Evolutionary conservation across 1,140 invertebrate genomes (phyloP).

Genomic region (Parapsyche elsis): DNA sequence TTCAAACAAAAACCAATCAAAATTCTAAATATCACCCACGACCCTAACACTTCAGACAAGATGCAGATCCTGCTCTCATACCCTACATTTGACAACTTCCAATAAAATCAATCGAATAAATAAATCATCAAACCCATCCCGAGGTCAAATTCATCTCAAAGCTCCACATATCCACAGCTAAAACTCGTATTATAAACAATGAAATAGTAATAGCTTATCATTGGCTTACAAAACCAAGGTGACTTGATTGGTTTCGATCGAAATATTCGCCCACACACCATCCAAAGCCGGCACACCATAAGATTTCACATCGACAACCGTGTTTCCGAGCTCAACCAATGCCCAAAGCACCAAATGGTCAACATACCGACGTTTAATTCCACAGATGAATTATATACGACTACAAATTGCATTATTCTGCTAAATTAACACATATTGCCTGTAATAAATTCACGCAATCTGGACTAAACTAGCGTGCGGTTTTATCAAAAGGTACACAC

Average conservation of each 20-base stretch:
- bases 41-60: not conserved
- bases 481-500: not conserved
- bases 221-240: slow-evolving; percentile 30
- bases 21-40: too few relatives aligned
- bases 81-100: too few relatives aligned
- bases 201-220: slow-evolving; percentile 3
- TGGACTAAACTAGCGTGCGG: not conserved
- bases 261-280: slow-evolving; percentile 20
- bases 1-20: too few relatives aligned
- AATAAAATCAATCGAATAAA: too few relatives aligned
- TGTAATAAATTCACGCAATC: too few relatives aligned
- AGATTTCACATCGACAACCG: slow-evolving; percentile 16
- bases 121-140: not conserved
- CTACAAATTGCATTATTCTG: too few relatives aligned
- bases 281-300: not conserved
- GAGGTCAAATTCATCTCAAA: not conserved
- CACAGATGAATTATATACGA: not conserved
- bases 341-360: not conserved
- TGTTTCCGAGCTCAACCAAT: not conserved
- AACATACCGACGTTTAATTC: not conserved
- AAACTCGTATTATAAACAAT: too few relatives aligned
- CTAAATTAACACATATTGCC: too few relatives aligned
- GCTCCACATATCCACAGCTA: too few relatives aligned
- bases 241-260: slow-evolving; percentile 18
- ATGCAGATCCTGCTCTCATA: not conserved